Evolutionary conservation across 2,113 vertebrate genomes (phyloP).

Genomic region (Loxodonta africana): DNA sequence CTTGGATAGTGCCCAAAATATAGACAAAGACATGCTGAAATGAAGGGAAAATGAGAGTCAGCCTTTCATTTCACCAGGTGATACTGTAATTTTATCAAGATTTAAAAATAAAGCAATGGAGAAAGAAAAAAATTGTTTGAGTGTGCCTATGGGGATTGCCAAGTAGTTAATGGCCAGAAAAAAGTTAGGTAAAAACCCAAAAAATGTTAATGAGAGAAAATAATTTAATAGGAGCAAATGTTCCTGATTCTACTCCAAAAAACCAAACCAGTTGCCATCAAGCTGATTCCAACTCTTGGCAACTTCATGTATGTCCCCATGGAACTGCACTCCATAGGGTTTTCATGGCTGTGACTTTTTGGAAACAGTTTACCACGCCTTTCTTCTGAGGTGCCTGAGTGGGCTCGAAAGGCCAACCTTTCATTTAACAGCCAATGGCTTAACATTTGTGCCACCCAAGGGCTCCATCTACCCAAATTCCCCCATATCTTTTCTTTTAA

Average conservation of each 20-base stretch:
- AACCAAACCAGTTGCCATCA: background rate
- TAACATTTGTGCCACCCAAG: background rate
- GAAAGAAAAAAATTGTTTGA: background rate
- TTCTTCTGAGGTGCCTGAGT: background rate
- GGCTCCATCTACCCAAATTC: background rate
- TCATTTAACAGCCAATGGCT: background rate
- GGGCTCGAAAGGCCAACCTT: background rate
- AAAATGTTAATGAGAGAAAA: background rate
- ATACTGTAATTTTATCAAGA: background rate
- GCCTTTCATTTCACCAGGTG: background rate
- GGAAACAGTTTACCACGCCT: background rate
- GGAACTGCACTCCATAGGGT: background rate
- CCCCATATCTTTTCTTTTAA: background rate
- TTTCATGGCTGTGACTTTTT: background rate
- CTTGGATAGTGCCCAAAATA: background rate
- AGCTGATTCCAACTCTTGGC: background rate
- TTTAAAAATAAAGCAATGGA: background rate
- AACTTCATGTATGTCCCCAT: background rate
- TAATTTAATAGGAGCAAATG: background rate
- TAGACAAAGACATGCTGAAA: background rate
- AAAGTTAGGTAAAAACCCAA: background rate
- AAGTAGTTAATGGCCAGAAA: background rate
- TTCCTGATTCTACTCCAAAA: background rate
- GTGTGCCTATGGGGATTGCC: background rate
- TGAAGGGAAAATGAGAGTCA: background rate